phyloP scores from a whole-genome alignment of 2,888 invertebrate genomes.

The Aproaerema taeniolella region DNA sequence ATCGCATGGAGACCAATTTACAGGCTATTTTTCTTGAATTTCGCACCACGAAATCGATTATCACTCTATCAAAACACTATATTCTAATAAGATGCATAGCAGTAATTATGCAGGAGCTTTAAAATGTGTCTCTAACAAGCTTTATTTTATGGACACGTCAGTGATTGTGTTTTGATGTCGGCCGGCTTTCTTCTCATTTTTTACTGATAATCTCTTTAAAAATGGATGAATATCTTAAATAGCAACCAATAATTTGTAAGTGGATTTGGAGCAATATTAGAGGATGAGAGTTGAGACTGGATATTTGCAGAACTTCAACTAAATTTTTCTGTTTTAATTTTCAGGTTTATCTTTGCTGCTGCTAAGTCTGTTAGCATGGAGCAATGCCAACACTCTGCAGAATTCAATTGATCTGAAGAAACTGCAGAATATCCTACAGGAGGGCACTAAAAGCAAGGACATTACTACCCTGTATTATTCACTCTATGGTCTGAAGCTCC shows the following conservation, averaged over 20 bases:
- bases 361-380: constrained; percentile 40
- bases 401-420: constrained; percentile 57
- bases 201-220: too few species aligned
- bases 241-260: too few species aligned
- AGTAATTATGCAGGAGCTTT: too few species aligned
- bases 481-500: constrained; percentile 82
- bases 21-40: constrained; percentile 2
- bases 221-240: too few species aligned
- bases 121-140: too few species aligned
- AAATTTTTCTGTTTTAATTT: neutral
- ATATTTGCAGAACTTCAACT: too few species aligned
- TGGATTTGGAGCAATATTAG: too few species aligned
- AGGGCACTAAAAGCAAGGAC: constrained; percentile 77
- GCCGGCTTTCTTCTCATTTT: constrained; percentile 1
- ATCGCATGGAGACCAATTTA: too few species aligned
- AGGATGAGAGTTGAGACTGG: too few species aligned
- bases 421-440: constrained; percentile 56
- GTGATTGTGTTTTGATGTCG: constrained; percentile 22
- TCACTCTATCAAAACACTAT: too few species aligned
- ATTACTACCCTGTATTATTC: constrained; percentile 84
- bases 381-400: constrained; percentile 52
- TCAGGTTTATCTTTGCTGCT: constrained; percentile 33
- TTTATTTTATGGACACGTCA: constrained; percentile 55
- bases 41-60: too few species aligned
- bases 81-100: too few species aligned